Base-by-base conservation (phyloP, 2,888 invertebrate genomes). In the Eulithis prunata region DNA sequence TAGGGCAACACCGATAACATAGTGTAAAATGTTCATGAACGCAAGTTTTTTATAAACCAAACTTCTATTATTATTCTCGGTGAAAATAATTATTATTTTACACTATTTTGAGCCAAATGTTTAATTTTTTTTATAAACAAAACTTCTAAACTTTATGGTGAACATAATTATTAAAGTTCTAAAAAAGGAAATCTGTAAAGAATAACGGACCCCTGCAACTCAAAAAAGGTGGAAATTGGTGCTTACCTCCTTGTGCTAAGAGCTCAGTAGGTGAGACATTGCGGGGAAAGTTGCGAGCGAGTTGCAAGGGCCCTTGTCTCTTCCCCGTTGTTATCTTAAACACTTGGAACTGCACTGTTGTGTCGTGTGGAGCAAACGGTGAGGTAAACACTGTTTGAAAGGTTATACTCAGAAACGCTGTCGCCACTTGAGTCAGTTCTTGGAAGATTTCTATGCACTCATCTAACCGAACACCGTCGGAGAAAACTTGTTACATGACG, bases 281-380 rank as follows among this genome's bases (percentile, higher is more conserved):
- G 78, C 65, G 75, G 78, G 66, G 64, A 75, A 83, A 84, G 82
- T 84, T 83, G 80, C 77, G 77, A 80, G 77, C 75, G 71, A 86
- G 80, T 85, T 84, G 76, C 75, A 75, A 84, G 80, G 77, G 78
- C 79, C 75, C 86, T 87, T 84, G 87, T 87, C 86, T 78, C 79
- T 75, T 74, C 76, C 78, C 82, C 83, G 83, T 87, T 86, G 88
- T 87, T 88, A 88, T 88, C 87, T 85, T 80, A 81, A 84, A 82
- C 84, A 83, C 82, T 85, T 78, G 78, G 79, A 80, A 79, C 79
- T 79, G 79, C 75, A 77, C 74, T 71, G 73, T 71, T 75, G 72
- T 71, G 69, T 62, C 69, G 71, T 74, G 71, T 74, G 75, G 74
- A 63, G 63, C 75, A 75, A 78, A 68, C 56, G 43, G 64, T 59